Evolutionary conservation across 2,113 vertebrate species (phyloP).

Genomic region (Nesoenas mayeri): DNA sequence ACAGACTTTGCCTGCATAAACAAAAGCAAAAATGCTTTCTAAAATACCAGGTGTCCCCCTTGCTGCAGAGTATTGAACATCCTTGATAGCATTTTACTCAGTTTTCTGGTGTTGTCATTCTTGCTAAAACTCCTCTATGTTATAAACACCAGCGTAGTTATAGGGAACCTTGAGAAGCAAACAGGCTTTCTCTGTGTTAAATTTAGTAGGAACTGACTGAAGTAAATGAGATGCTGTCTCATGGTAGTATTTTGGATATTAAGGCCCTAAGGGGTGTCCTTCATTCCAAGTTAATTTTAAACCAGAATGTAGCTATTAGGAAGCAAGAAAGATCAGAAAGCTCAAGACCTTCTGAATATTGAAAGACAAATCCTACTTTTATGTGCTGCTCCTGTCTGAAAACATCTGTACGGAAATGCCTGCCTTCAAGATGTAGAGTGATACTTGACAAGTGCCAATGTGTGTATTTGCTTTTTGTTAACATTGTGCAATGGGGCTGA

Average conservation of each 20-base stretch:
- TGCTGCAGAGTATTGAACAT: background rate
- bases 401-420: background rate
- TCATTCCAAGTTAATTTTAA: background rate
- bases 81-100: background rate
- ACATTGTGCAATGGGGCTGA: background rate
- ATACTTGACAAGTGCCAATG: accelerated
- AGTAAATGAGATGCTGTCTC: background rate
- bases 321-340: background rate
- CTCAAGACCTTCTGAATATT: background rate
- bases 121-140: background rate
- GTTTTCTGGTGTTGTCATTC: background rate
- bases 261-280: background rate
- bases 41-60: background rate
- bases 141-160: background rate
- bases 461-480: background rate
- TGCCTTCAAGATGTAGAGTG: background rate
- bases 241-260: background rate
- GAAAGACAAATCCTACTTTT: background rate
- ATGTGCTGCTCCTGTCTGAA: background rate
- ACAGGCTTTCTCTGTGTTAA: background rate
- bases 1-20: background rate
- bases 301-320: background rate
- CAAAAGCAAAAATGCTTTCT: background rate
- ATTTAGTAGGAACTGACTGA: background rate
- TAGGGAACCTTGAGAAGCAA: background rate